These are phyloP conservation scores for Patiria miniata DNA, from an alignment of 35 echinoderm and acorn worm genomes.

Conservation along the genomic window DNA sequence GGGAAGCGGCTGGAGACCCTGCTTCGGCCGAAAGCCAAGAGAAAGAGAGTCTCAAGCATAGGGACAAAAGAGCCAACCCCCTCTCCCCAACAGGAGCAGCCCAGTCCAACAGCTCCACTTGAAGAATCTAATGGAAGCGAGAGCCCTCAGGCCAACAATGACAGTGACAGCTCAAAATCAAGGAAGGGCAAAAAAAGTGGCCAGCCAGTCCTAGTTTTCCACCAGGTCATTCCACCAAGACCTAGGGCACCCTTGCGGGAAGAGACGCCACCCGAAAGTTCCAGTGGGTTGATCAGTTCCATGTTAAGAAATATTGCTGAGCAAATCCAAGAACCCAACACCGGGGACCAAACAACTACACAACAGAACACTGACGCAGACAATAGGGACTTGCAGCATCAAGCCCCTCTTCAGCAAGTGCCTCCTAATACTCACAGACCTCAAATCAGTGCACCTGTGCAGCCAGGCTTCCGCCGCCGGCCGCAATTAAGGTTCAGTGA, in stretches of 20 bases:
- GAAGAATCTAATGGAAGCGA: background rate
- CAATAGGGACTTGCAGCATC: slow-evolving; percentile 14
- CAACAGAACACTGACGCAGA: background rate
- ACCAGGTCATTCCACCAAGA: slow-evolving; percentile 7
- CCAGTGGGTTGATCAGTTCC: slow-evolving; percentile 36
- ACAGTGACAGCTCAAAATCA: slow-evolving; percentile 11
- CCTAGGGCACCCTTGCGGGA: slow-evolving; percentile 7
- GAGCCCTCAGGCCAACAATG: background rate
- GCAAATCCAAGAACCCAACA: slow-evolving; percentile 37
- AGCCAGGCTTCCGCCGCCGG: slow-evolving; percentile 8
- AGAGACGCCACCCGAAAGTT: slow-evolving; percentile 12
- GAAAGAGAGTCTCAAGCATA: background rate
- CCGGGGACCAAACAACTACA: slow-evolving; percentile 3
- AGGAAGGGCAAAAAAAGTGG: slow-evolving; percentile 11
- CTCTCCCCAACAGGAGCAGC: background rate
- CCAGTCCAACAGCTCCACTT: background rate
- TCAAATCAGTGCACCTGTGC: background rate
- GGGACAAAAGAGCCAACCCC: background rate
- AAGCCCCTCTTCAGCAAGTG: slow-evolving; percentile 10
- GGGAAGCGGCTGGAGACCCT: background rate
- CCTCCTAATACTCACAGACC: slow-evolving; percentile 23
- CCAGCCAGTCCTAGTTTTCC: background rate
- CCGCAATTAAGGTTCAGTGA: slow-evolving; percentile 23
- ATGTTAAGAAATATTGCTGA: slow-evolving; percentile 41
- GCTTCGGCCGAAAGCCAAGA: slow-evolving; percentile 11